phyloP scores from a whole-genome alignment of 1,140 invertebrate species.

The Saccostrea glomerata region DNA sequence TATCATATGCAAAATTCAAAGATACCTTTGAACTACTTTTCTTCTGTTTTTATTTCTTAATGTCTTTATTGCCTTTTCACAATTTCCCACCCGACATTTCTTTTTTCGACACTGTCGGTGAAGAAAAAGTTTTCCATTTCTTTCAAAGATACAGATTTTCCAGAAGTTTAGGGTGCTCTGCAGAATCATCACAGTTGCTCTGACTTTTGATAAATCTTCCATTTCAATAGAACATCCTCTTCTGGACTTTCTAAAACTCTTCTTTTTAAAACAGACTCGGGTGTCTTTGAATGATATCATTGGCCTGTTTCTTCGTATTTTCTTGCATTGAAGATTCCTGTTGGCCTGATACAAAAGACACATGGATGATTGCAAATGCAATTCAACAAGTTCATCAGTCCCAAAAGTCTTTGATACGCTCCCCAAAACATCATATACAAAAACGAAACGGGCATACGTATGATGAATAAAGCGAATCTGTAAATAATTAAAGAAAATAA shows the following conservation, averaged over 20 bases:
- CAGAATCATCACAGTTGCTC: background rate
- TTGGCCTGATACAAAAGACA: background rate
- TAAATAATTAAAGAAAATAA: background rate
- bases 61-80: background rate
- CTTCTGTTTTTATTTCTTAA: background rate
- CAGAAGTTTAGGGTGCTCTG: background rate
- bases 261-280: background rate
- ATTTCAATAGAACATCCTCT: background rate
- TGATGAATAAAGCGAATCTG: slow-evolving; percentile 8
- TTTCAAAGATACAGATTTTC: background rate
- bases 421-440: background rate
- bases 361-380: background rate
- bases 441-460: background rate
- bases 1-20: background rate
- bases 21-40: background rate
- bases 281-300: background rate
- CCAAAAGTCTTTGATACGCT: background rate
- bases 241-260: background rate
- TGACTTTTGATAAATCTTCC: background rate
- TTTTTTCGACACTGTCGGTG: background rate
- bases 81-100: background rate
- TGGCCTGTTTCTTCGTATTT: background rate
- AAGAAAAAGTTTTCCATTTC: background rate
- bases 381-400: background rate
- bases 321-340: background rate